A percentile compares a stretch with the other conserved stretches of the same genome.
These are phyloP conservation scores for Galagoides demidoff DNA, from an alignment of 2,797 vertebrate species.

Conservation along the genomic window DNA sequence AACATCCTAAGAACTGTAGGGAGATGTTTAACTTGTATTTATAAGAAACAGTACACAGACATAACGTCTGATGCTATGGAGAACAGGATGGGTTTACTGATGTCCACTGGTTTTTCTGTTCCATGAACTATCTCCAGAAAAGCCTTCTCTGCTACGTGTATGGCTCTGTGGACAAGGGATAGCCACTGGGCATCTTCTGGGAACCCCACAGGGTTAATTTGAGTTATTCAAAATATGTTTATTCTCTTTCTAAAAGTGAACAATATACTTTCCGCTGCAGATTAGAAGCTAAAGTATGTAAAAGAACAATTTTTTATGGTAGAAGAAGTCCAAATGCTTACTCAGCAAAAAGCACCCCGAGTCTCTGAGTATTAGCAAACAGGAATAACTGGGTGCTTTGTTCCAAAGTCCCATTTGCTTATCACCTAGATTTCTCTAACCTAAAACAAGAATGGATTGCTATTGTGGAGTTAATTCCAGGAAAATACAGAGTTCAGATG, in stretches of 20 bases:
- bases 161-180: not conserved
- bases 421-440: not conserved
- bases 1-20: not conserved
- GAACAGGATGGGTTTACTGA: not conserved
- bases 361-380: not conserved
- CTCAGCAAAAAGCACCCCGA: not conserved
- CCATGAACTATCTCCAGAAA: not conserved
- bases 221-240: not conserved
- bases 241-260: conserved; percentile 38
- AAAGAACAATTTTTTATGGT: not conserved
- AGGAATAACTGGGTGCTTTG: not conserved
- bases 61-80: not conserved
- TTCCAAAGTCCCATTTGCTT: not conserved
- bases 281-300: conserved; percentile 9
- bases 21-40: not conserved
- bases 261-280: not conserved
- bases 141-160: not conserved
- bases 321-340: conserved; percentile 16
- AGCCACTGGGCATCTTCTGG: not conserved
- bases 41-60: not conserved
- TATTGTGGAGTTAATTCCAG: not conserved
- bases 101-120: not conserved
- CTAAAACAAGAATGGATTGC: not conserved
- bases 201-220: not conserved
- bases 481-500: not conserved